Conservation (phyloP, 2,113 vertebrate species). For the Dermatemys mawii region DNA sequence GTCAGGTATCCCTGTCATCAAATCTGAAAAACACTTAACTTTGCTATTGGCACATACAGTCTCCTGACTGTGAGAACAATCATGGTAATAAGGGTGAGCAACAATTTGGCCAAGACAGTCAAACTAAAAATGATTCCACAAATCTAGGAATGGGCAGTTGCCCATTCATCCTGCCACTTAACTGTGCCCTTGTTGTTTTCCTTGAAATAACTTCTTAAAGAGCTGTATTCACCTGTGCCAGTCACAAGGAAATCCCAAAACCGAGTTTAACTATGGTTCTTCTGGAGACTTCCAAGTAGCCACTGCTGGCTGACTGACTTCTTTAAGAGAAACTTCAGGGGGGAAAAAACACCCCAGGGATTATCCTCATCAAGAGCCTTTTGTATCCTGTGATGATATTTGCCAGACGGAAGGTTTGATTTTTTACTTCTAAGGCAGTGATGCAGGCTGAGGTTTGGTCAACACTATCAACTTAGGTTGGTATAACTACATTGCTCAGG, state of each 20-base stretch:
- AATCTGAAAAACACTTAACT: background rate
- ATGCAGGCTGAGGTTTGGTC: background rate
- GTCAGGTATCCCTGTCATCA: background rate
- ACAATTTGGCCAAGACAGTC: background rate
- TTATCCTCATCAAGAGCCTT: conserved; percentile 26
- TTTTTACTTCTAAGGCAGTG: background rate
- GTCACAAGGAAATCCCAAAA: background rate
- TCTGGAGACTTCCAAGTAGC: background rate
- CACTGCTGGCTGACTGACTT: background rate
- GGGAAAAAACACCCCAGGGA: background rate
- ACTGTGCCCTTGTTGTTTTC: background rate
- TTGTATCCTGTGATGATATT: background rate
- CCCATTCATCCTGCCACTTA: background rate
- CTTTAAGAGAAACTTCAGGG: background rate
- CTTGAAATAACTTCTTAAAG: background rate
- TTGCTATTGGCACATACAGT: background rate
- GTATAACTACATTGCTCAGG: too few relatives aligned
- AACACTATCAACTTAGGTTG: background rate
- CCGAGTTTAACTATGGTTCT: background rate
- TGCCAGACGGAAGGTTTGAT: conserved; percentile 25
- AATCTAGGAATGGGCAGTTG: background rate
- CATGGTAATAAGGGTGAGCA: background rate
- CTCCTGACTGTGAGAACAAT: background rate
- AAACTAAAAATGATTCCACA: background rate
- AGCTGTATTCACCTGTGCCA: background rate